Base-by-base conservation (phyloP, 2,888 invertebrate species). In the Tinea semifulvella region DNA sequence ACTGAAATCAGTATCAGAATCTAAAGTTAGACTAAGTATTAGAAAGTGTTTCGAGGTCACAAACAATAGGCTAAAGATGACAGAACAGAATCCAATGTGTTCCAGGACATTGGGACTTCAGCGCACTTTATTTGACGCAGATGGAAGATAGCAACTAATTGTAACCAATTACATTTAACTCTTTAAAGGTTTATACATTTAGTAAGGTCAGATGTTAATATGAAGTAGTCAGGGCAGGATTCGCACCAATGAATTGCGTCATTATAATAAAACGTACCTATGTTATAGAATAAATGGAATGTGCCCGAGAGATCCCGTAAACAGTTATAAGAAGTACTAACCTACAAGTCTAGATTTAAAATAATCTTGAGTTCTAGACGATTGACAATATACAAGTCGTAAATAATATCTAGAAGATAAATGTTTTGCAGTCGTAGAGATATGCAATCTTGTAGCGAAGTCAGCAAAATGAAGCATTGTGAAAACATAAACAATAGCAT, bases 331-430 rank as follows among this genome's bases (percentile, higher is more conserved):
- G n/a, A 13, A 31, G 31, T n/a, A n/a, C 31, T 31, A 31, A 31
- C 31, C 31, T 31, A 31, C 31, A 31, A 31, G 14, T 31, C 31
- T 7, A 31, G 31, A 31, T 31, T 31, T 31, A 31, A 31, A 31
- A 31, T 31, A 31, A 31, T 13, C 31, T 31, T 14, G 5, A 14
- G 14, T 11, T 31, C 31, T 31, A 31, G 31, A 31, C 31, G 31
- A 31, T 14, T 31, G 31, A 31, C 31, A 31, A 31, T 31, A 31
- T 13, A 31, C 31, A 31, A 31, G 31, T 31, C 31, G 31, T 31
- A 31, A 31, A 31, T 31, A 31, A 31, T 31, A 31, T 31, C 31
- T 31, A n/a, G 6, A 31, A 31, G 31, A 31, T 31, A 31, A 31
- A 31, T 31, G 31, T 14, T 31, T 14, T n/a, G n/a, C 31, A 31